These are phyloP conservation scores for Tokudaia muenninki DNA, from an alignment of 2,797 vertebrate species.

Conservation along the genomic window DNA sequence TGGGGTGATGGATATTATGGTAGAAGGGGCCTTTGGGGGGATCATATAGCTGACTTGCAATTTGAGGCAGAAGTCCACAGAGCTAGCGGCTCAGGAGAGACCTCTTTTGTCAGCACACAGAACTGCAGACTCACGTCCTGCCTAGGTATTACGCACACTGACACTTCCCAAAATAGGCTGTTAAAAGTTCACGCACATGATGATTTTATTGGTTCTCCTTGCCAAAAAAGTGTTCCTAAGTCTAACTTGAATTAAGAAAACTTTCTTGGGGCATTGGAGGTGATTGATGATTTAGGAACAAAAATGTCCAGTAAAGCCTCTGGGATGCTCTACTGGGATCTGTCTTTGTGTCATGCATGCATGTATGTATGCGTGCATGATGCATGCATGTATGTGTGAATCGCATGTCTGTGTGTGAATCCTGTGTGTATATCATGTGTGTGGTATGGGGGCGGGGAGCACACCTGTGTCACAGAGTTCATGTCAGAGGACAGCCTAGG, in stretches of 20 bases:
- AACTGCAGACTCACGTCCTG: not conserved
- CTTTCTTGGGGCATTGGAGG: not conserved
- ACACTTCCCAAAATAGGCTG: not conserved
- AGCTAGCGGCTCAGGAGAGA: not conserved
- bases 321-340: not conserved
- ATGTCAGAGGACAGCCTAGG: not conserved
- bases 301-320: not conserved
- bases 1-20: not conserved
- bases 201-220: not conserved
- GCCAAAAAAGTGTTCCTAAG: conserved; percentile 12
- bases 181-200: not conserved
- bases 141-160: not conserved
- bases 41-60: not conserved
- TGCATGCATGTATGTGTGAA: not conserved
- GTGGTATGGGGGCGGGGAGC: not conserved
- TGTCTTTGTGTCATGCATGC: not conserved
- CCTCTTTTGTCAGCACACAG: not conserved
- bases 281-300: not conserved
- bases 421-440: not conserved
- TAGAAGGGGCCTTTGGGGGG: not conserved
- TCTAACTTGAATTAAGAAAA: conserved; percentile 29
- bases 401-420: not conserved
- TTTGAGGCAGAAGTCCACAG: not conserved
- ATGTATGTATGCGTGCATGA: not conserved
- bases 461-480: not conserved